Conservation (phyloP, 1,140 invertebrate genomes). For the Atta colombica region DNA sequence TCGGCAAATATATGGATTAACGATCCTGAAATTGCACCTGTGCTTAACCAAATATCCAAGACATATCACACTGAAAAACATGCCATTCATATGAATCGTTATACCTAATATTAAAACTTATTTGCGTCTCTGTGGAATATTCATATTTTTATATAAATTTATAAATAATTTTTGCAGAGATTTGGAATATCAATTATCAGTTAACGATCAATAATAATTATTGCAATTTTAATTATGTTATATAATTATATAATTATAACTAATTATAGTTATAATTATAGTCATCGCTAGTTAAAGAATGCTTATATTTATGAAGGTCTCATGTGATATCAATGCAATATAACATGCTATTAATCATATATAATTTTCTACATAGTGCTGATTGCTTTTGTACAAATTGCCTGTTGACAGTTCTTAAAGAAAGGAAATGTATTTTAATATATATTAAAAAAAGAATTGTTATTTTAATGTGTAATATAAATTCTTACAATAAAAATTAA, state of each 20-base stretch:
- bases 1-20: slow-evolving; percentile 88
- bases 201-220: slow-evolving; percentile 4
- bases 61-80: slow-evolving; percentile 90
- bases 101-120: slow-evolving; percentile 41
- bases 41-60: slow-evolving; percentile 89
- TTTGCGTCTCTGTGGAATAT: slow-evolving; percentile 34
- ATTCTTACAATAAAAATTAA: slow-evolving; percentile 33
- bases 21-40: slow-evolving; percentile 89
- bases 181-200: neutral
- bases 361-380: slow-evolving; percentile 1
- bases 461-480: slow-evolving; percentile 15
- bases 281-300: neutral
- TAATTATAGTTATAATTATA: slow-evolving; percentile 39
- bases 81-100: slow-evolving; percentile 82
- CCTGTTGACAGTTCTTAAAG: slow-evolving; percentile 7
- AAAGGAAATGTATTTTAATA: slow-evolving; percentile 29
- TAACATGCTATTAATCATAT: neutral
- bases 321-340: neutral
- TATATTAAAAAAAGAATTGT: neutral
- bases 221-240: slow-evolving; percentile 1
- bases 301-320: neutral
- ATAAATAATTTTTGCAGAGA: slow-evolving; percentile 40
- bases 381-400: slow-evolving; percentile 21
- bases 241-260: neutral
- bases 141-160: slow-evolving; percentile 63